Conservation (phyloP, 2,888 invertebrate species). For the Ditula angustiorana region DNA sequence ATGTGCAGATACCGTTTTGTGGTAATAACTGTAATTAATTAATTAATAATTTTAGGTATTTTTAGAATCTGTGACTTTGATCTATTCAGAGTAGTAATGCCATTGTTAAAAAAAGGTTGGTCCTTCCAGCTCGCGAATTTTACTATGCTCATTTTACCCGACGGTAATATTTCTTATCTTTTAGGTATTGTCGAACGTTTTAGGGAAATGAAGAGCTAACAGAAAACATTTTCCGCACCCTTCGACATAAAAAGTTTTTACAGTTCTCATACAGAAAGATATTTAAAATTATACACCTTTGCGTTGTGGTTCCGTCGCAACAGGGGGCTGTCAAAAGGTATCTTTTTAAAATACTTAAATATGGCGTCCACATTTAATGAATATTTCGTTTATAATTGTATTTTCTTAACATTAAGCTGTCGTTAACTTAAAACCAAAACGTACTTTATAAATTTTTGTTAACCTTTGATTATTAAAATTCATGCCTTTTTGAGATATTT, state of each 20-base stretch:
- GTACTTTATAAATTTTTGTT: too few species aligned
- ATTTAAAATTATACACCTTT: conserved; percentile 3
- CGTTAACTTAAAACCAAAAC: too few species aligned
- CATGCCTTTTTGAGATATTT: too few species aligned
- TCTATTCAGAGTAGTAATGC: conserved; percentile 14
- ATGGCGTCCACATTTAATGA: too few species aligned
- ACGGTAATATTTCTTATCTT: conserved; percentile 35
- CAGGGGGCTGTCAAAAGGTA: too few species aligned
- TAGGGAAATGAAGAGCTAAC: conserved; percentile 36
- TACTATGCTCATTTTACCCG: conserved; percentile 30
- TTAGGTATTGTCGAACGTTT: conserved; percentile 38
- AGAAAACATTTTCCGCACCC: conserved; percentile 35
- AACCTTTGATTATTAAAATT: too few species aligned
- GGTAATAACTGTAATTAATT: too few species aligned
- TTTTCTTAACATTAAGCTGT: too few species aligned
- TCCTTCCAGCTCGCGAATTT: conserved; percentile 29
- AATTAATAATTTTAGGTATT: too few species aligned
- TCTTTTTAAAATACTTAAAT: too few species aligned
- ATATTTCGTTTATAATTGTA: too few species aligned
- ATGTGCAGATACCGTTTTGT: too few species aligned
- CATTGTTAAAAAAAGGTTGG: conserved; percentile 35
- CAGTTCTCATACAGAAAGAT: conserved; percentile 28
- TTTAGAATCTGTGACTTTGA: background rate
- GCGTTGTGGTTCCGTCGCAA: background rate
- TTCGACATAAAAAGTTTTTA: conserved; percentile 35